Evolutionary conservation across 1,140 invertebrate genomes (phyloP).

Genomic region (Aphidius ervi): DNA sequence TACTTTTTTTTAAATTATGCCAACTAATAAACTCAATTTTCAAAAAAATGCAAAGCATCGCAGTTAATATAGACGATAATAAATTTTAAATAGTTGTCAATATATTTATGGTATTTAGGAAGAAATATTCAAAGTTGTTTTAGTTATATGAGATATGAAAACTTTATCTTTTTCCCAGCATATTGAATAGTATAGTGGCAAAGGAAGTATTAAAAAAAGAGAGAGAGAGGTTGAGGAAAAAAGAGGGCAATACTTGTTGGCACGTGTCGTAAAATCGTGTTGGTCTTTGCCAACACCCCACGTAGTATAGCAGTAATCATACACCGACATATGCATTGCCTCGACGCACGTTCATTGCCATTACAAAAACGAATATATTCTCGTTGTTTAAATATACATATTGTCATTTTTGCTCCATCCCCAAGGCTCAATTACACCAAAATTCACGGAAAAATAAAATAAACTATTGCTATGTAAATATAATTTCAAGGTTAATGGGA

Average conservation of each 20-base stretch:
- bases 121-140: too few relatives aligned
- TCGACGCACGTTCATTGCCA: constrained; percentile 5
- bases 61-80: too few relatives aligned
- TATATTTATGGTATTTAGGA: too few relatives aligned
- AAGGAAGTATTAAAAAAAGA: too few relatives aligned
- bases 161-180: constrained; percentile 18
- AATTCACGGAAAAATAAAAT: background rate
- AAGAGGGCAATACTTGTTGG: constrained; percentile 13
- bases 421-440: background rate
- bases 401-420: constrained; percentile 3
- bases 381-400: constrained; percentile 1
- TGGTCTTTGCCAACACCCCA: constrained; percentile 17
- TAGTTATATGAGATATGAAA: too few relatives aligned
- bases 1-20: background rate
- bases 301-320: constrained; percentile 7
- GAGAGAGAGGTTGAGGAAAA: too few relatives aligned
- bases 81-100: too few relatives aligned
- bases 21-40: too few relatives aligned
- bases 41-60: too few relatives aligned
- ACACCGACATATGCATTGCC: constrained; percentile 15
- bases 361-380: background rate
- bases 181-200: too few relatives aligned
- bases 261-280: constrained; percentile 20
- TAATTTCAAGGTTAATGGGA: too few relatives aligned
- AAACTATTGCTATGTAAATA: too few relatives aligned